Evolutionary conservation across 2,888 invertebrate species (phyloP).

Genomic region (Chymomyza amoena): DNA sequence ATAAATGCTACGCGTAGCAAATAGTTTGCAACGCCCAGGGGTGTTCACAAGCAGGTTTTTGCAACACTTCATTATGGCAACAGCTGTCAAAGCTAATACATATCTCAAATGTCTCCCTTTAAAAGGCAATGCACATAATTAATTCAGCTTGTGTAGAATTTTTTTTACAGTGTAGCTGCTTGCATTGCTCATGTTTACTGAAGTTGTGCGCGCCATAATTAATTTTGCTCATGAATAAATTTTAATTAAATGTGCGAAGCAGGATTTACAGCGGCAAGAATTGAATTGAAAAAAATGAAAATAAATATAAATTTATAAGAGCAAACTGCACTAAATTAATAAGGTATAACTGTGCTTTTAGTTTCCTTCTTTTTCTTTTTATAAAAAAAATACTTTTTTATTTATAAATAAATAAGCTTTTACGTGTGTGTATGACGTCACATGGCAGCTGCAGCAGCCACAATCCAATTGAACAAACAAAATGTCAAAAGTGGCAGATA

Average conservation of each 20-base stretch:
- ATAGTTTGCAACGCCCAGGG: too few relatives aligned
- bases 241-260: conserved; percentile 61
- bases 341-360: conserved; percentile 9
- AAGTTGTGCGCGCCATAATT: conserved; percentile 54
- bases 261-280: conserved; percentile 12
- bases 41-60: too few relatives aligned
- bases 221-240: conserved; percentile 73
- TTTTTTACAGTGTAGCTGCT: conserved; percentile 12
- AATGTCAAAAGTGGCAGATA: conserved; percentile 9
- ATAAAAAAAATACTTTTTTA: background rate
- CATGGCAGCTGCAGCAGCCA: conserved; percentile 15
- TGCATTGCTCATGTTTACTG: background rate
- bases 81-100: too few relatives aligned
- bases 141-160: background rate
- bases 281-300: conserved; percentile 28
- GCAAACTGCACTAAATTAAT: conserved; percentile 28
- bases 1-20: too few relatives aligned
- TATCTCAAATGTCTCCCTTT: too few relatives aligned
- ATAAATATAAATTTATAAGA: background rate
- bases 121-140: background rate
- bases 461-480: conserved; percentile 36
- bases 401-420: background rate
- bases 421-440: background rate
- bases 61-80: too few relatives aligned
- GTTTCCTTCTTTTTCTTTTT: background rate